phyloP scores from a whole-genome alignment of 2,113 vertebrate species.

The Dicentrarchus labrax region DNA sequence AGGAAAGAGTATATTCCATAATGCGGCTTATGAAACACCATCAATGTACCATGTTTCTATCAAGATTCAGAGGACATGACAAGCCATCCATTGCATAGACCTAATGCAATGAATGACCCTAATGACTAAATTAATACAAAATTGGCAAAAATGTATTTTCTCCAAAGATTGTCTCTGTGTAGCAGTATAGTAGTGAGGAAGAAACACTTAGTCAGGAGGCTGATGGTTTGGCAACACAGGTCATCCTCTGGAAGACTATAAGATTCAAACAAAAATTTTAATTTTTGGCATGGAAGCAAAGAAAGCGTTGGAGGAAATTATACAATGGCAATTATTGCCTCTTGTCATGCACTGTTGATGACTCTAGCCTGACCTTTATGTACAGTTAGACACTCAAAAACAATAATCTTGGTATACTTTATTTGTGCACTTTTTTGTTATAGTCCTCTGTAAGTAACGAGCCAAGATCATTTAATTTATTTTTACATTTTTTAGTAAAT shows the following conservation, averaged over 20 bases:
- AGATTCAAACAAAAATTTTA: neutral
- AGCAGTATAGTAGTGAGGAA: neutral
- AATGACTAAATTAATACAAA: neutral
- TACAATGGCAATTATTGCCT: neutral
- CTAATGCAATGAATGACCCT: no score
- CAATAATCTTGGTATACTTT: neutral
- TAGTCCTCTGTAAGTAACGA: no score
- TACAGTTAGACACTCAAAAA: neutral
- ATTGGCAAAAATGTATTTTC: neutral
- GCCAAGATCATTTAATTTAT: no score
- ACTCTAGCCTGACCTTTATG: neutral
- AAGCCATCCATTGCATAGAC: neutral
- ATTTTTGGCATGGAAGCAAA: neutral
- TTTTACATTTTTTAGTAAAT: no score
- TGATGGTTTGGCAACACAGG: neutral
- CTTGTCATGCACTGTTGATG: no score
- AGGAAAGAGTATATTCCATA: neutral
- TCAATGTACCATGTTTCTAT: neutral
- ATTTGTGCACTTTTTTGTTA: neutral
- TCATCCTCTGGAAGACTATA: neutral
- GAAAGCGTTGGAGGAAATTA: neutral
- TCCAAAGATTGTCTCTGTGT: neutral
- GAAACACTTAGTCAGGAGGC: neutral
- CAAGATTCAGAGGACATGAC: neutral
- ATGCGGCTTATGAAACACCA: neutral